phyloP scores from a whole-genome alignment of 2,113 vertebrate species.

The Stegastes partitus region DNA sequence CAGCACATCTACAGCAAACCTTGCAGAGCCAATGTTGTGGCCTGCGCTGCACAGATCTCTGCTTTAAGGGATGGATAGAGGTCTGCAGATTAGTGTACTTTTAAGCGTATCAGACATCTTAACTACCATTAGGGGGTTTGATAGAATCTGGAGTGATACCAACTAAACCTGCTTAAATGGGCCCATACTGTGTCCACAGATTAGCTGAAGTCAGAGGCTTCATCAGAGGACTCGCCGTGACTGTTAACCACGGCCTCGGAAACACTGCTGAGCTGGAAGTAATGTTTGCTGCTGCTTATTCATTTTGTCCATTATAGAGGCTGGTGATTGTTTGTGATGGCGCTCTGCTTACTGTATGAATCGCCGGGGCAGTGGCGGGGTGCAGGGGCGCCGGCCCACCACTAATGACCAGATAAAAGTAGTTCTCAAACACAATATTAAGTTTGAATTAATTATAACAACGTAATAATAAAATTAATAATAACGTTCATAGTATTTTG shows the following conservation, averaged over 20 bases:
- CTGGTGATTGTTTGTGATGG: too few species aligned
- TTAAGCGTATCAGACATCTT: constrained; percentile 65
- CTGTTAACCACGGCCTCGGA: background rate
- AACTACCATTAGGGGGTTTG: constrained; percentile 37
- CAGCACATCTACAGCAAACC: constrained; percentile 6
- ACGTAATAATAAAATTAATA: too few species aligned
- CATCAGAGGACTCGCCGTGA: background rate
- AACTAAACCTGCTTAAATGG: constrained; percentile 59
- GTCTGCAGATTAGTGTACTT: constrained; percentile 41
- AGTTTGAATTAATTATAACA: too few species aligned
- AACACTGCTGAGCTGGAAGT: too few species aligned
- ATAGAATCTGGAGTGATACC: constrained; percentile 36
- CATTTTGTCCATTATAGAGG: too few species aligned
- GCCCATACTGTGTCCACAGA: constrained; percentile 32
- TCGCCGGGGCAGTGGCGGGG: too few species aligned
- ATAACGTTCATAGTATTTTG: too few species aligned
- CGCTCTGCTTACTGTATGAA: too few species aligned
- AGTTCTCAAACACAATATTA: too few species aligned
- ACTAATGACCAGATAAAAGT: too few species aligned
- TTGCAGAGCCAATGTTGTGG: background rate
- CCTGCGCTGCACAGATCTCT: background rate
- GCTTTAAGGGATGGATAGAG: background rate
- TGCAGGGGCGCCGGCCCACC: too few species aligned
- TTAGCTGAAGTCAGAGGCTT: constrained; percentile 19
- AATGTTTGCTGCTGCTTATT: too few species aligned